A percentile compares a stretch with the other conserved stretches of the same genome.
phyloP scores from a whole-genome alignment of 2,113 vertebrate species.

The Macheiramphus alcinus region DNA sequence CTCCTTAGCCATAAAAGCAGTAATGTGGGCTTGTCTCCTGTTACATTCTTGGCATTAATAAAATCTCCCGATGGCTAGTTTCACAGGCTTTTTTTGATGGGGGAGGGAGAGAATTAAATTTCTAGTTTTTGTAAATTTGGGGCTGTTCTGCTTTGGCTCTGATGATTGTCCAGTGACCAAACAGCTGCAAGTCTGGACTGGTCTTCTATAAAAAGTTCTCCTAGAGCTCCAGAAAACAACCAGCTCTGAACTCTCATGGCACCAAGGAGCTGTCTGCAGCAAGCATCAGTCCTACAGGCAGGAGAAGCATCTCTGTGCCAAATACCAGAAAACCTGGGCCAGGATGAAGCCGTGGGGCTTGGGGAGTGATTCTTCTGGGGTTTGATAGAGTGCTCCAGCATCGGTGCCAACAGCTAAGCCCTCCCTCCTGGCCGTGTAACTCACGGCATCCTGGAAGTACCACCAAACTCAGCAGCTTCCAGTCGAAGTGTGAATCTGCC shows the following conservation, averaged over 20 bases:
- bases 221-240: neutral
- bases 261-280: neutral
- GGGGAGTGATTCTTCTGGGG: fast-evolving
- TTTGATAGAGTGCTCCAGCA: neutral
- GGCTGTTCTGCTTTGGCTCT: neutral
- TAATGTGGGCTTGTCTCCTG: neutral
- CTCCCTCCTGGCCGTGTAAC: neutral
- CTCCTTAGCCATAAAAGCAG: neutral
- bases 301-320: neutral
- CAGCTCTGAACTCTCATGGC: neutral
- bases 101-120: neutral
- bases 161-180: neutral
- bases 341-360: fast-evolving
- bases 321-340: neutral
- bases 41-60: neutral
- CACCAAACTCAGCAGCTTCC: neutral
- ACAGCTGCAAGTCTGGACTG: neutral
- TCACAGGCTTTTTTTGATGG: neutral
- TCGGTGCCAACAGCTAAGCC: neutral
- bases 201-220: neutral
- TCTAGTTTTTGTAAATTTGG: neutral
- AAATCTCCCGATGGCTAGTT: neutral
- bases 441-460: neutral
- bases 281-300: neutral
- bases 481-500: neutral